phyloP scores from a whole-genome alignment of 2,797 vertebrate genomes.

The Falco rusticolus region DNA sequence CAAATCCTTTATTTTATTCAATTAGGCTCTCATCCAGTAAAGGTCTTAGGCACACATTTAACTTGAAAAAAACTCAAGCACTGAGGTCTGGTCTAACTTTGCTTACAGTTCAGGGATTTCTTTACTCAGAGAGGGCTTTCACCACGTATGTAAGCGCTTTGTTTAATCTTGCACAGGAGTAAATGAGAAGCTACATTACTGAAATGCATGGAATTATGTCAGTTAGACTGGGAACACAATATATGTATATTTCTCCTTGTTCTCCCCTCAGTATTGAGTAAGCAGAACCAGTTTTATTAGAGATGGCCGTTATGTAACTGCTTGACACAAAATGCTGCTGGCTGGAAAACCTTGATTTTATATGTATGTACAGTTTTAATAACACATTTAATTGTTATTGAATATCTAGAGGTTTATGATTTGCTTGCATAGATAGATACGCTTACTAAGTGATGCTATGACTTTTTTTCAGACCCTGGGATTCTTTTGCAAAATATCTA shows the following conservation, averaged over 20 bases:
- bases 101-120: constrained; percentile 5
- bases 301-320: neutral
- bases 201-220: neutral
- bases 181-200: neutral
- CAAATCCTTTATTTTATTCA: neutral
- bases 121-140: neutral
- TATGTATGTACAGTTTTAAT: neutral
- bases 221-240: neutral
- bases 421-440: neutral
- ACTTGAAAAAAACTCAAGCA: neutral
- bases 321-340: neutral
- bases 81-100: neutral
- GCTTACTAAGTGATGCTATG: neutral
- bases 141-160: neutral
- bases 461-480: neutral
- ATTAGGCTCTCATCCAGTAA: constrained; percentile 21
- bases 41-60: neutral
- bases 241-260: neutral
- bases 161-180: neutral
- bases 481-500: neutral
- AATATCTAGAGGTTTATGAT: neutral
- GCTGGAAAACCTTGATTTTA: neutral
- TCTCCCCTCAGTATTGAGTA: neutral
- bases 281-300: neutral
- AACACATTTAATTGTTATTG: neutral